Evolutionary conservation across 2,888 invertebrate genomes (phyloP), one percentile per base, ranked within the genome.

Genomic region (Cartodere bifasciata): DNA sequence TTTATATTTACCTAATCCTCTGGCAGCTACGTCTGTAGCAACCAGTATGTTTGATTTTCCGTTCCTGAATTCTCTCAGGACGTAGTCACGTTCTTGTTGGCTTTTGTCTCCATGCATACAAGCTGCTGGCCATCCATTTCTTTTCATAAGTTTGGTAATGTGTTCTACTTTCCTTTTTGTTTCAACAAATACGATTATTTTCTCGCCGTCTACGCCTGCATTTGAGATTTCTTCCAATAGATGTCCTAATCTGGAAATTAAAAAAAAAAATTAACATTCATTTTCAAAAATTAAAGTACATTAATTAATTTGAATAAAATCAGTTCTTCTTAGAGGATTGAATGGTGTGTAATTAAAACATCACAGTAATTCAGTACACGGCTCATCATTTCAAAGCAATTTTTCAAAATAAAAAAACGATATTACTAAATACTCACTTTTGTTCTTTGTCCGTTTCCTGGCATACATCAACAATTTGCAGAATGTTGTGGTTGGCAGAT

Each of bases 401-500:
- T 11, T 6, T 9, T 23, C 7, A 7, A 7, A 23, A 12, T 23
- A 7, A 11, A 5, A 12, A 23, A 23, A 28, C 38, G 39, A 40
- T 36, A 24, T 34, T 14, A 29, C 32, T 23, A 29, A 35, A 35
- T 20, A 48, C 50, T 52, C 42, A 56, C 53, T 60, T 60, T 16
- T 49, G 48, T 49, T 85, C 84, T 53, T 88, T 88, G 55, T 88
- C 87, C 50, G 77, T 74, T 60, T 88, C 87, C 52, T 82, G 77
- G 52, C 86, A 86, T 11, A 90, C 76, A 58, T 87, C 86, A 30
- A 88, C 66, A 44, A 86, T 84, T 61, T 90, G 88, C 29, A 80
- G 66, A 50, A 91, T 91, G 56, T 90, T 88, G 58, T 90, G 86
- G 57, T 91, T 92, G 22, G 91, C 91, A 40, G 84, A 76, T 9